Conservation (phyloP, 1,140 invertebrate species). For the Drosophila carrolli region DNA sequence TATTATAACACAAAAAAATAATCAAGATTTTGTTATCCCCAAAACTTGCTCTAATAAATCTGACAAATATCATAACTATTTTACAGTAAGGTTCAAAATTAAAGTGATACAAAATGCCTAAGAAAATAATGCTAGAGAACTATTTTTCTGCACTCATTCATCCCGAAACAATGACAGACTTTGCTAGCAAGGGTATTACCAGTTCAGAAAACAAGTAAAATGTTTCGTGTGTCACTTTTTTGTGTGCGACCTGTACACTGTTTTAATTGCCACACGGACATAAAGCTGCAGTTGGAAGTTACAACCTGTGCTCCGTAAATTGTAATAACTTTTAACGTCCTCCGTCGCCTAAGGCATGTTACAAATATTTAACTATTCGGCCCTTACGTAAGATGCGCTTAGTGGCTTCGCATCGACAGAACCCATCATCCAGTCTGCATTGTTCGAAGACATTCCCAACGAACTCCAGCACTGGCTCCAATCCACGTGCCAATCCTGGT, state of each 20-base stretch:
- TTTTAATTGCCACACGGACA: constrained; percentile 72
- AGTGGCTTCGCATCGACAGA: constrained; percentile 43
- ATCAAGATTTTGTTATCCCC: too few relatives aligned
- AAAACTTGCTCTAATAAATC: too few relatives aligned
- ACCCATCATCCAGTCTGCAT: constrained; percentile 50
- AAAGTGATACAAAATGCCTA: too few relatives aligned
- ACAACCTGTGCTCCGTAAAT: constrained; percentile 61
- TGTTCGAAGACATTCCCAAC: constrained; percentile 31
- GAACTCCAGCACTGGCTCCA: not conserved
- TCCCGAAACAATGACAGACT: too few relatives aligned
- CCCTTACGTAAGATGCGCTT: constrained; percentile 1
- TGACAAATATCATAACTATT: too few relatives aligned
- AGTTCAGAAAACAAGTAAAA: constrained; percentile 10
- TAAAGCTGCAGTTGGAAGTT: constrained; percentile 50
- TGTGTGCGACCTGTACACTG: constrained; percentile 47
- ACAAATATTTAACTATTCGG: constrained; percentile 56
- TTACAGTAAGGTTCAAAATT: too few relatives aligned
- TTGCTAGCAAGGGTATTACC: constrained; percentile 6
- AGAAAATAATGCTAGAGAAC: too few relatives aligned
- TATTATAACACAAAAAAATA: too few relatives aligned
- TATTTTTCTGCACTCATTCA: too few relatives aligned
- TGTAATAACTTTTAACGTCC: constrained; percentile 78
- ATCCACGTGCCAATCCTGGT: too few relatives aligned
- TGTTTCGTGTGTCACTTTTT: constrained; percentile 5
- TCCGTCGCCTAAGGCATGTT: constrained; percentile 38